These are phyloP conservation scores for Micromussa lordhowensis DNA, from an alignment of 92 coral and sea anemone genomes.

Conservation along the genomic window DNA sequence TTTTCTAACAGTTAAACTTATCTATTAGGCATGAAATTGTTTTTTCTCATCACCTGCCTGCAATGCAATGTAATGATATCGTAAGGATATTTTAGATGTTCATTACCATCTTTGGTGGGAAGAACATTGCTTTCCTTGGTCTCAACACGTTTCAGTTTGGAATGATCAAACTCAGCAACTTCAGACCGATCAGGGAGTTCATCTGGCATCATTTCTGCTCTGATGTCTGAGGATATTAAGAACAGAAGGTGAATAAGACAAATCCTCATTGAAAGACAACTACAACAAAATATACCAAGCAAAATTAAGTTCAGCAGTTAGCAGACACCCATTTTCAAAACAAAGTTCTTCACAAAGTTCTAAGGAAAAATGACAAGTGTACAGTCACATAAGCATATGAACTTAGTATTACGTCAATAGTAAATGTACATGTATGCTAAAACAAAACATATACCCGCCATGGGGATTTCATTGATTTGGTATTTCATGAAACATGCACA, in stretches of 20 bases:
- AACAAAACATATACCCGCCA: no score
- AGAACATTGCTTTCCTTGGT: conserved; percentile 76
- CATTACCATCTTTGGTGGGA: conserved; percentile 74
- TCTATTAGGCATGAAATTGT: no score
- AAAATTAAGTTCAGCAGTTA: no score
- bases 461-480: no score
- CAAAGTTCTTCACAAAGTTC: conserved; percentile 75
- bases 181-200: conserved; percentile 75
- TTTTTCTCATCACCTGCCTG: no score
- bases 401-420: neutral
- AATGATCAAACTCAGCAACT: conserved; percentile 64
- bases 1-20: no score
- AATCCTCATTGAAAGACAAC: no score
- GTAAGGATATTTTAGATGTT: neutral
- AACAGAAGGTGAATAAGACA: no score
- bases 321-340: no score
- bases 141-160: conserved; percentile 75
- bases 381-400: neutral
- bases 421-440: no score
- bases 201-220: conserved; percentile 84
- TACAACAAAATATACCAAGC: no score
- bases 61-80: neutral
- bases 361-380: neutral
- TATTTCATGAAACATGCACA: no score
- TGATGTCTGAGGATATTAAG: conserved; percentile 38